Percentiles rank a stretch among this genome's conserved stretches.
Conservation (phyloP, 1,140 invertebrate species). For the Conopomorpha cramerella region DNA sequence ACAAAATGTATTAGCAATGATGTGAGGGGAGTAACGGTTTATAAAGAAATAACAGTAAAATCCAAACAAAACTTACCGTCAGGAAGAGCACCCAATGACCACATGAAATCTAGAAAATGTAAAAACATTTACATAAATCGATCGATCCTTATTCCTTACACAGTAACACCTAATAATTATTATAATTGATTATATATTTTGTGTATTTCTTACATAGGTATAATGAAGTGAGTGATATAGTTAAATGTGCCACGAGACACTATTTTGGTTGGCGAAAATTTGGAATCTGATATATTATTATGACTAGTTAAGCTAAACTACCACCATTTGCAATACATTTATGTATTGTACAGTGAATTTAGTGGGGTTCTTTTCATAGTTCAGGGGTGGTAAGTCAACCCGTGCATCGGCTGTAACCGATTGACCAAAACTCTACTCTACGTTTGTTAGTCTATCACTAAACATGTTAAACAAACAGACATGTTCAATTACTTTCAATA, state of each 20-base stretch:
- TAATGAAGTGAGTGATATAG: slow-evolving; percentile 20
- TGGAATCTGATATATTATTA: slow-evolving; percentile 13
- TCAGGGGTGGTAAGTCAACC: too few relatives aligned
- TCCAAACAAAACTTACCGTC: slow-evolving; percentile 78
- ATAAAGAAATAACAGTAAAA: slow-evolving; percentile 38
- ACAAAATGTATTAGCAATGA: slow-evolving; percentile 15
- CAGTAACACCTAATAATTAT: neutral
- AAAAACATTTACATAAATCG: slow-evolving; percentile 68
- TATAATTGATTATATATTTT: too few relatives aligned
- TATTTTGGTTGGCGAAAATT: slow-evolving; percentile 54
- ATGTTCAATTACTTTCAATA: slow-evolving; percentile 49
- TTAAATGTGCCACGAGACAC: slow-evolving; percentile 46
- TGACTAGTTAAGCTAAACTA: too few relatives aligned
- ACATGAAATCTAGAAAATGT: slow-evolving; percentile 95
- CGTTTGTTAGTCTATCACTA: slow-evolving; percentile 56
- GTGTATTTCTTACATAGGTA: slow-evolving; percentile 23
- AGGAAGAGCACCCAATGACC: slow-evolving; percentile 95
- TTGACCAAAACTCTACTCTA: too few relatives aligned
- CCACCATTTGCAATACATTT: slow-evolving; percentile 21
- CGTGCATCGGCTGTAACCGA: too few relatives aligned
- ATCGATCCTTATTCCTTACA: slow-evolving; percentile 50
- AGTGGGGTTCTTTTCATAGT: too few relatives aligned
- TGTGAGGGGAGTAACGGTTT: too few relatives aligned
- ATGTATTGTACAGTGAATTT: too few relatives aligned
- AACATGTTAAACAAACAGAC: slow-evolving; percentile 61